These are phyloP conservation scores for Isurus oxyrinchus DNA, from an alignment of 2,113 vertebrate species.

Conservation along the genomic window DNA sequence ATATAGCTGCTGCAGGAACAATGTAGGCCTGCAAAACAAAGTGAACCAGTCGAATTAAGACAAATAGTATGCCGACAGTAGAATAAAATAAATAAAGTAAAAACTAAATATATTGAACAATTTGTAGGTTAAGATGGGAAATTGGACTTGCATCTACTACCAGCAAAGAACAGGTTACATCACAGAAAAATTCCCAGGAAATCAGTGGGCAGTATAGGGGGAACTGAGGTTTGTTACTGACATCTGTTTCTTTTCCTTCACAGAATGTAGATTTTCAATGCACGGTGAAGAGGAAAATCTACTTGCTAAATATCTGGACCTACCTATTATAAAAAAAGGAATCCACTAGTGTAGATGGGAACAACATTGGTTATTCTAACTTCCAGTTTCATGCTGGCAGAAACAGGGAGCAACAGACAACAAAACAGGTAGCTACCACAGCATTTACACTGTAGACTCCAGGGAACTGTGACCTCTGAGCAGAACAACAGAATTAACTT, in stretches of 20 bases:
- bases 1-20: conserved; percentile 85
- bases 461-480: not conserved
- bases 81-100: conserved; percentile 39
- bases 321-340: not conserved
- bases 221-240: not conserved
- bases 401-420: not conserved
- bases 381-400: not conserved
- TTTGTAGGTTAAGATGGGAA: not conserved
- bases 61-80: not conserved
- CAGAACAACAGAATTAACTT: not conserved
- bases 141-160: not conserved
- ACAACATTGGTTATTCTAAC: not conserved
- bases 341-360: not conserved
- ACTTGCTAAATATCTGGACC: not conserved
- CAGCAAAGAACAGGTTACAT: not conserved
- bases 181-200: not conserved
- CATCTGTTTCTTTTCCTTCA: no score
- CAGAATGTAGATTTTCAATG: not conserved
- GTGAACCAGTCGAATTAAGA: not conserved
- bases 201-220: not conserved
- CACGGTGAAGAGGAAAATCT: not conserved
- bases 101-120: conserved; percentile 19
- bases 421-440: not conserved
- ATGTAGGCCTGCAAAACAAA: conserved; percentile 79
- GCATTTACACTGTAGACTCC: not conserved